A percentile compares a stretch with the other conserved stretches of the same genome.
These are phyloP conservation scores for cattle (Bos taurus) DNA, from an alignment of 2,113 vertebrate species.

Conservation along the genomic window ARS-UCD2.0 NC_037336.1:576001-576500, in stretches of 20 bases:
- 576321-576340: not conserved
- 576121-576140: not conserved
- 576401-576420: conserved; percentile 15
- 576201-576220: conserved; percentile 10
- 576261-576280: not conserved
- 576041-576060: not conserved
- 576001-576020: not conserved
- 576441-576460: conserved; percentile 39
- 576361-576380: conserved; percentile 18
- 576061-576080: not conserved
- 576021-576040: not conserved
- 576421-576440: conserved; percentile 23
- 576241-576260: conserved; percentile 17
- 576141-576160: not conserved
- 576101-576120: not conserved
- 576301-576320: conserved; percentile 51
- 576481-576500: conserved; percentile 58
- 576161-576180: not conserved
- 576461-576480: conserved; percentile 48
- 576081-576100: conserved; percentile 1
- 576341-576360: not conserved
- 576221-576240: not conserved
- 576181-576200: conserved; percentile 13
- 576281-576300: conserved; percentile 51
- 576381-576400: conserved; percentile 47